These are phyloP conservation scores for Phaethon lepturus DNA, from an alignment of 2,113 vertebrate genomes.

Conservation along the genomic window DNA sequence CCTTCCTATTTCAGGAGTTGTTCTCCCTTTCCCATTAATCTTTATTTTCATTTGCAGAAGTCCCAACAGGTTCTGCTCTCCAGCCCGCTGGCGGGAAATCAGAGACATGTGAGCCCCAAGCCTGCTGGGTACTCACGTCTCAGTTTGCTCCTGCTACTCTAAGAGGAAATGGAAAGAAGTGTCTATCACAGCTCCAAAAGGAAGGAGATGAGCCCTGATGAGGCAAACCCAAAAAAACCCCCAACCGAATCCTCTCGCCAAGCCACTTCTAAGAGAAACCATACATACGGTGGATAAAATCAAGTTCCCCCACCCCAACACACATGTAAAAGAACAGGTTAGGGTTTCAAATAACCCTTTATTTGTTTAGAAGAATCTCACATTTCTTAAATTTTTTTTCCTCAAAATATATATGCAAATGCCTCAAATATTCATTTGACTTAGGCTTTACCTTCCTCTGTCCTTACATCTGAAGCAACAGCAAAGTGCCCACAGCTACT, in stretches of 20 bases:
- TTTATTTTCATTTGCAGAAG: background rate
- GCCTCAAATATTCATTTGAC: background rate
- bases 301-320: background rate
- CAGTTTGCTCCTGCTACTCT: background rate
- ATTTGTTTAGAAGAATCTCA: background rate
- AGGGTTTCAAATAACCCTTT: background rate
- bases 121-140: background rate
- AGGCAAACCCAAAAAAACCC: background rate
- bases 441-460: background rate
- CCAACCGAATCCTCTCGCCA: accelerated
- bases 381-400: background rate
- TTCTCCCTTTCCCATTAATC: background rate
- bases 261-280: background rate
- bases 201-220: background rate
- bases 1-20: background rate
- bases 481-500: background rate
- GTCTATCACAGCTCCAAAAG: background rate
- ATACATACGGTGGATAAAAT: background rate
- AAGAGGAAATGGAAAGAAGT: background rate
- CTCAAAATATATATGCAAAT: background rate
- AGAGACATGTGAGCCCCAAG: too few species aligned
- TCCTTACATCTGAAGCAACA: background rate
- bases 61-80: background rate
- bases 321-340: background rate
- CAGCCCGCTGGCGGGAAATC: background rate